These are phyloP conservation scores for Apodemia duryi DNA, from an alignment of 2,888 invertebrate species.

Conservation along the genomic window DNA sequence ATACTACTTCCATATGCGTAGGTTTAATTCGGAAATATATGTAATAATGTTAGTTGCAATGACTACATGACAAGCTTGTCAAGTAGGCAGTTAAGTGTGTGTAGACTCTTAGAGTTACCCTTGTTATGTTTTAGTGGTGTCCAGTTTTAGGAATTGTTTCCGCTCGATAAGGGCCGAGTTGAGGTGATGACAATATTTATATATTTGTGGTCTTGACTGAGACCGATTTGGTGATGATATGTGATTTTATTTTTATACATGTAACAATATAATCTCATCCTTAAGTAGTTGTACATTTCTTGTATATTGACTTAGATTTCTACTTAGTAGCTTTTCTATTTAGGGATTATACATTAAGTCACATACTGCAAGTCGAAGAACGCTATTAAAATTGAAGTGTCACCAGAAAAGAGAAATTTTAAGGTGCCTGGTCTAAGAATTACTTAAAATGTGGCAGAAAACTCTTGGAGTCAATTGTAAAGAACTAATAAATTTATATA, in stretches of 20 bases:
- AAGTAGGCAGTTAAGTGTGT: neutral
- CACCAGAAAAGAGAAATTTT: too few relatives aligned
- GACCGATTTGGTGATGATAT: slow-evolving; percentile 49
- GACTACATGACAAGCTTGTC: neutral
- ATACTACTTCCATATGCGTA: too few relatives aligned
- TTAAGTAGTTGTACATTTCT: slow-evolving; percentile 51
- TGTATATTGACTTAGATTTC: slow-evolving; percentile 57
- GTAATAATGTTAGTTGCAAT: neutral
- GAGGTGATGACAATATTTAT: slow-evolving; percentile 37
- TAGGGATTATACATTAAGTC: slow-evolving; percentile 2
- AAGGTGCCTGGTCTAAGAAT: too few relatives aligned
- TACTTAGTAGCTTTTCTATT: slow-evolving; percentile 38
- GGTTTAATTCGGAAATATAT: too few relatives aligned
- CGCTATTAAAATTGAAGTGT: too few relatives aligned
- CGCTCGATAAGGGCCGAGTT: slow-evolving; percentile 43
- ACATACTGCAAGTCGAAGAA: neutral
- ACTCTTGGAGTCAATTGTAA: too few relatives aligned
- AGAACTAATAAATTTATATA: too few relatives aligned
- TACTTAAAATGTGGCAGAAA: too few relatives aligned
- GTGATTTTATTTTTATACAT: slow-evolving; percentile 66
- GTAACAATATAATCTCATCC: slow-evolving; percentile 65
- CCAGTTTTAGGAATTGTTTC: slow-evolving; percentile 46
- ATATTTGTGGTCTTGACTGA: slow-evolving; percentile 17
- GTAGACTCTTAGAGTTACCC: slow-evolving; percentile 51
- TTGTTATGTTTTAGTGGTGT: slow-evolving; percentile 51